A percentile compares a stretch with the other conserved stretches of the same genome.
phyloP scores from a whole-genome alignment of 2,113 vertebrate genomes.

The Pomatorhinus ruficollis region DNA sequence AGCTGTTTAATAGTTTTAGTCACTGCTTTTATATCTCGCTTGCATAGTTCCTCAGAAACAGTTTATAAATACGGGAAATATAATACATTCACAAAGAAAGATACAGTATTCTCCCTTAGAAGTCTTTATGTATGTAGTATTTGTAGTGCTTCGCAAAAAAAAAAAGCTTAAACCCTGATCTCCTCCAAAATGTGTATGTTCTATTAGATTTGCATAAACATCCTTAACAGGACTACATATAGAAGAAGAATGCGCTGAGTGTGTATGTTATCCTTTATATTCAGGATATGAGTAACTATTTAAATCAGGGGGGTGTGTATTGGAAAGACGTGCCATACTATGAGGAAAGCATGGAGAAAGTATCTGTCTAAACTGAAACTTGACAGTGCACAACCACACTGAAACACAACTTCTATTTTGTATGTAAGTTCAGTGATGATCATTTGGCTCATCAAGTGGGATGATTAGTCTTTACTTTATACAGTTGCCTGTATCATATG shows the following conservation, averaged over 20 bases:
- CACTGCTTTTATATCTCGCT: slow-evolving; percentile 1
- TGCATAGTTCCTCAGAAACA: slow-evolving; percentile 39
- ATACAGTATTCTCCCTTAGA: slow-evolving; percentile 13
- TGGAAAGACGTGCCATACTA: not conserved
- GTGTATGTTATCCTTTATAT: not conserved
- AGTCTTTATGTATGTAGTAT: not conserved
- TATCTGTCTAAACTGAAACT: not conserved
- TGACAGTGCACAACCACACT: not conserved
- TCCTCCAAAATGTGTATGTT: not conserved
- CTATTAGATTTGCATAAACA: not conserved
- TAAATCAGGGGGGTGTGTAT: not conserved
- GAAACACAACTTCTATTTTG: not conserved
- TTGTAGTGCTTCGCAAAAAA: not conserved
- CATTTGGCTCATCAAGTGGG: not conserved
- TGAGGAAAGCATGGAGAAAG: not conserved
- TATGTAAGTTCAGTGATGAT: not conserved
- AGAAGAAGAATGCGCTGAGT: not conserved
- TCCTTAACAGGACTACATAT: not conserved
- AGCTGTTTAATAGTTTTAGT: slow-evolving; percentile 24
- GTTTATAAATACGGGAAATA: slow-evolving; percentile 23
- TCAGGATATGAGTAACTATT: not conserved
- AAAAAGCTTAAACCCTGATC: not conserved
- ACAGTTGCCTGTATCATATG: not conserved
- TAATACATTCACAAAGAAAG: not conserved
- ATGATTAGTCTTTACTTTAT: not conserved